Percentiles rank a stretch among this genome's conserved stretches.
phyloP scores from a whole-genome alignment of 53 echinoderm and acorn worm species.

The Actinopyga echinites region DNA sequence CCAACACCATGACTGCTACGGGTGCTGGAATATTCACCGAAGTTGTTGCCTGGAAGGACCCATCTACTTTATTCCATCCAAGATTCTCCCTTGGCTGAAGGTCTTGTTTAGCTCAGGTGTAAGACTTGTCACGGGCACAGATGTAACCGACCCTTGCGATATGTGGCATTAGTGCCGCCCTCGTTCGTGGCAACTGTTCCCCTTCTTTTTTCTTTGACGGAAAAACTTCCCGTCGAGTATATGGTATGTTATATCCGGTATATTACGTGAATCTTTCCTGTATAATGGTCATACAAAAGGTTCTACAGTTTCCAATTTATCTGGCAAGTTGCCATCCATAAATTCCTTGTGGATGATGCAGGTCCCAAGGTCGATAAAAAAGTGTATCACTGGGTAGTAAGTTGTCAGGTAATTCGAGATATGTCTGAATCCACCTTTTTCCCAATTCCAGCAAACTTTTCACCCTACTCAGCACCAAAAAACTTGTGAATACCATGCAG shows the following conservation, averaged over 20 bases:
- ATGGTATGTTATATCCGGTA: too few relatives aligned
- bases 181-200: conserved; percentile 38
- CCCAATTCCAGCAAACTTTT: conserved; percentile 30
- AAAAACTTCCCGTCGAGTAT: conserved; percentile 34
- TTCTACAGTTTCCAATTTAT: background rate
- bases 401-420: background rate
- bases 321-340: background rate
- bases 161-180: conserved; percentile 32
- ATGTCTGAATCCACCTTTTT: background rate
- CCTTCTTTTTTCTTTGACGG: conserved; percentile 24
- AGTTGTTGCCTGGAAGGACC: background rate
- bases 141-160: conserved; percentile 34
- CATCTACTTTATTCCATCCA: conserved; percentile 16
- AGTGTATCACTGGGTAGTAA: background rate
- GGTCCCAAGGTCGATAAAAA: background rate
- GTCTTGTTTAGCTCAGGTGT: background rate
- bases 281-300: background rate
- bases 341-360: background rate
- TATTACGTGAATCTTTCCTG: background rate
- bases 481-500: conserved; percentile 21
- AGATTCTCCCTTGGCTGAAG: background rate
- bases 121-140: conserved; percentile 25
- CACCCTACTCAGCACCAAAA: conserved; percentile 41
- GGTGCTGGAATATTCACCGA: background rate
- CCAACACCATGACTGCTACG: conserved; percentile 34